Evolutionary conservation across 1,140 invertebrate genomes (phyloP).

Genomic region (Eumeta japonica): DNA sequence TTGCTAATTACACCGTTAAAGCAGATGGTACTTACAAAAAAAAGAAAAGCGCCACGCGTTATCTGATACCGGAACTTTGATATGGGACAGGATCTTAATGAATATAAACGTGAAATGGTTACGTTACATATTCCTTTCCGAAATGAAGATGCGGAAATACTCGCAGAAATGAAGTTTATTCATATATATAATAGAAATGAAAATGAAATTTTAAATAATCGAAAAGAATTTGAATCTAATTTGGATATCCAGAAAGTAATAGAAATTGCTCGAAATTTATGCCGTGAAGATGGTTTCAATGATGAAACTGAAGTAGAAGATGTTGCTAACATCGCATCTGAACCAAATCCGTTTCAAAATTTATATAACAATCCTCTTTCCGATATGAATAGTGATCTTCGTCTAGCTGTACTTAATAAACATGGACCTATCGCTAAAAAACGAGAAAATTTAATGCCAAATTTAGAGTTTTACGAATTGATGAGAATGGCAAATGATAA

Average conservation of each 20-base stretch:
- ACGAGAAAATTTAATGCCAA: slow-evolving; percentile 14
- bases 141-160: slow-evolving; percentile 20
- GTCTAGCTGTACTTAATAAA: slow-evolving; percentile 10
- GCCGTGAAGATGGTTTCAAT: slow-evolving; percentile 19
- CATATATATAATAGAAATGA: slow-evolving; percentile 18
- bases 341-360: slow-evolving; percentile 6
- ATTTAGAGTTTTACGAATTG: slow-evolving; percentile 3
- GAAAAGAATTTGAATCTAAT: slow-evolving; percentile 23
- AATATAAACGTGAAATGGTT: slow-evolving; percentile 31
- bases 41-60: slow-evolving; percentile 15
- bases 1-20: slow-evolving; percentile 16
- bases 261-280: slow-evolving; percentile 16
- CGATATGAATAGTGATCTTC: slow-evolving; percentile 9
- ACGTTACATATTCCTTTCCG: slow-evolving; percentile 20
- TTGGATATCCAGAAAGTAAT: slow-evolving; percentile 21
- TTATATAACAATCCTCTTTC: slow-evolving; percentile 7
- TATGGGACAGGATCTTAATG: slow-evolving; percentile 17
- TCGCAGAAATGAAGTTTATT: slow-evolving; percentile 23
- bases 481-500: slow-evolving; percentile 9
- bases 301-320: slow-evolving; percentile 8
- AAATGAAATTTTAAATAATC: slow-evolving; percentile 15
- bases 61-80: slow-evolving; percentile 31
- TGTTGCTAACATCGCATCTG: slow-evolving; percentile 4
- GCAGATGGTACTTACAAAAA: slow-evolving; percentile 10
- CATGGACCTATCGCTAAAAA: slow-evolving; percentile 16